Base-by-base conservation (phyloP, 2,888 invertebrate species). In the Eristalis intricaria region DNA sequence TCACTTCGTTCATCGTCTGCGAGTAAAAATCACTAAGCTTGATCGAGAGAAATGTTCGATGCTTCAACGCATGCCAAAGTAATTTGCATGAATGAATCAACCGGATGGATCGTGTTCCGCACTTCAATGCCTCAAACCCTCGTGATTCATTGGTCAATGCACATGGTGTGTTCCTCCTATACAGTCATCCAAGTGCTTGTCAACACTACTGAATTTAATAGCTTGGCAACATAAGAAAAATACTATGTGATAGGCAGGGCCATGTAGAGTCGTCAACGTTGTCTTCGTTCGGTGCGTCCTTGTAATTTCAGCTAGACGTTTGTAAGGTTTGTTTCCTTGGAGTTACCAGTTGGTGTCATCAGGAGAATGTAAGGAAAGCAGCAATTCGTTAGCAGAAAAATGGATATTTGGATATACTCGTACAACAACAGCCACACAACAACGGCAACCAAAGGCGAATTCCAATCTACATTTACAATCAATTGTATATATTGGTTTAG, bases 401-500 rank as follows among this genome's bases (percentile, higher is more conserved):
- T 32, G 61, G 74, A 60, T 70, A 65, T 65, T 71, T 86, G 82
- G 83, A 80, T 58, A 84, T 32, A 32, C 32, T 32, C 32, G 1
- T 32, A 32, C 32, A 50, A 71, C 71, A 80, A 71, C 87, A 80
- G 68, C 61, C 40, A 43, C 69, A 71, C 83, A 75, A 75, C 80
- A 71, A 26, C 70, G 40, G 64, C 61, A 60, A 60, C 32, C 23
- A 68, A 81, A 26, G 63, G 61, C 81, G 43, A 76, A 43, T 11
- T 35, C 68, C 80, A 81, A 61, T 68, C 61, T 65, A 65, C 75
- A 76, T 43, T 82, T 80, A 73, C 66, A 80, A 76, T 84, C 68
- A 84, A 84, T 84, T 87, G 87, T 84, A 87, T 87, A 87, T 84
- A 65, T 35, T 80, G 68, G 76, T 80, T 84, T 84, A 79, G 86